These are phyloP conservation scores for Stichopus horrens DNA, from an alignment of 53 echinoderm and acorn worm species.

Conservation along the genomic window DNA sequence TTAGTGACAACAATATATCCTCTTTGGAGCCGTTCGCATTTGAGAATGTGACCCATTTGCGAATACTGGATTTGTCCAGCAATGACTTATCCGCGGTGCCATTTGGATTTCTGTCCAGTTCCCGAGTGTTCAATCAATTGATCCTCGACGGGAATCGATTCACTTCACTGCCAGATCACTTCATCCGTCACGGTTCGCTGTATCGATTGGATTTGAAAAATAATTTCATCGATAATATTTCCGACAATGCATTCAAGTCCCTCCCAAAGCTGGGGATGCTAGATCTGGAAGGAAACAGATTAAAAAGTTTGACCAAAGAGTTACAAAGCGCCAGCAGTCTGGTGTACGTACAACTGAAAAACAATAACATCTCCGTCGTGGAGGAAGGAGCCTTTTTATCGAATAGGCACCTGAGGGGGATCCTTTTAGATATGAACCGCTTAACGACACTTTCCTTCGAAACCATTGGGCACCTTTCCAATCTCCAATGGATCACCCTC, in stretches of 20 bases:
- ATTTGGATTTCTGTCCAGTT: slow-evolving; percentile 50
- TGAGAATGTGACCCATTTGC: slow-evolving; percentile 13
- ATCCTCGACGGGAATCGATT: slow-evolving; percentile 58
- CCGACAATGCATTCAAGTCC: background rate
- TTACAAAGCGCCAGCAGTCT: background rate
- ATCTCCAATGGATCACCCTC: slow-evolving; percentile 25
- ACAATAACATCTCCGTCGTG: slow-evolving; percentile 52
- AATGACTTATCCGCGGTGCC: slow-evolving; percentile 59
- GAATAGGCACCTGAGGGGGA: slow-evolving; percentile 40
- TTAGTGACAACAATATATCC: background rate
- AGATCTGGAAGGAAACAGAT: slow-evolving; percentile 16
- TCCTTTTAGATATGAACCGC: slow-evolving; percentile 65
- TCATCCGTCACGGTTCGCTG: slow-evolving; percentile 42
- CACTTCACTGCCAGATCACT: slow-evolving; percentile 48
- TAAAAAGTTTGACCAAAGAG: background rate
- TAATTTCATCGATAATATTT: slow-evolving; percentile 17
- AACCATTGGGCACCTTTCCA: slow-evolving; percentile 13
- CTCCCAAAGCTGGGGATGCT: background rate
- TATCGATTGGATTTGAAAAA: background rate
- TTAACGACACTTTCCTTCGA: slow-evolving; percentile 59
- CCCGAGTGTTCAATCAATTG: slow-evolving; percentile 16
- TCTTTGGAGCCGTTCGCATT: slow-evolving; percentile 15
- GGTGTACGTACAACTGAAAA: slow-evolving; percentile 28
- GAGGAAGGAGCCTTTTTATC: slow-evolving; percentile 51
- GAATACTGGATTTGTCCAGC: slow-evolving; percentile 33